Evolutionary conservation across 2,888 invertebrate species (phyloP).

Genomic region (Calliopum simillimum): DNA sequence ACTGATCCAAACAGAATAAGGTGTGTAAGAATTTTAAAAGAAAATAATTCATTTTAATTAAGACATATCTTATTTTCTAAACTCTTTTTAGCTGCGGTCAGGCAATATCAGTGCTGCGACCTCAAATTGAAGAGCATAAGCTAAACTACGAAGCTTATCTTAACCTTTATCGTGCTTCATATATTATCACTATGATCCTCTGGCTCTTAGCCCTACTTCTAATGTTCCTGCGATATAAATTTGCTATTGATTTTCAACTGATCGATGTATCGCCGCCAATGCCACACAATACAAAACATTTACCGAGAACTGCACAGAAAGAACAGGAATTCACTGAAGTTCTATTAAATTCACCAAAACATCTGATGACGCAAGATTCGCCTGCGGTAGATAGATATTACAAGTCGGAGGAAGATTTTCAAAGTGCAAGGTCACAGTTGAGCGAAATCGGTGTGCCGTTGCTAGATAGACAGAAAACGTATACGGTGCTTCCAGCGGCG

Average conservation of each 20-base stretch:
- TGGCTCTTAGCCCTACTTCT: conserved; percentile 58
- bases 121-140: conserved; percentile 54
- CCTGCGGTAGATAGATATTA: conserved; percentile 41
- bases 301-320: conserved; percentile 1
- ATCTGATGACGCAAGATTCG: conserved; percentile 29
- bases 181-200: conserved; percentile 53
- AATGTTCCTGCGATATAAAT: conserved; percentile 58
- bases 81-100: conserved; percentile 57
- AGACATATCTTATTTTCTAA: neutral
- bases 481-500: neutral
- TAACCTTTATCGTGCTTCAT: conserved; percentile 55
- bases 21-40: conserved; percentile 41
- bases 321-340: conserved; percentile 48
- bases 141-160: conserved; percentile 56
- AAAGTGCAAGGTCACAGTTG: conserved; percentile 60
- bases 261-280: conserved; percentile 56
- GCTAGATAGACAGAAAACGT: conserved; percentile 42
- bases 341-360: conserved; percentile 50
- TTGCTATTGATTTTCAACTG: conserved; percentile 61
- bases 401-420: conserved; percentile 60
- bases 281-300: neutral
- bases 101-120: conserved; percentile 59
- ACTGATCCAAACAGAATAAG: conserved; percentile 55
- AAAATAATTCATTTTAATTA: neutral
- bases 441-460: conserved; percentile 58